Percentiles rank a stretch among this genome's conserved stretches.
phyloP scores from a whole-genome alignment of 2,797 vertebrate species.

The Argya squamiceps region DNA sequence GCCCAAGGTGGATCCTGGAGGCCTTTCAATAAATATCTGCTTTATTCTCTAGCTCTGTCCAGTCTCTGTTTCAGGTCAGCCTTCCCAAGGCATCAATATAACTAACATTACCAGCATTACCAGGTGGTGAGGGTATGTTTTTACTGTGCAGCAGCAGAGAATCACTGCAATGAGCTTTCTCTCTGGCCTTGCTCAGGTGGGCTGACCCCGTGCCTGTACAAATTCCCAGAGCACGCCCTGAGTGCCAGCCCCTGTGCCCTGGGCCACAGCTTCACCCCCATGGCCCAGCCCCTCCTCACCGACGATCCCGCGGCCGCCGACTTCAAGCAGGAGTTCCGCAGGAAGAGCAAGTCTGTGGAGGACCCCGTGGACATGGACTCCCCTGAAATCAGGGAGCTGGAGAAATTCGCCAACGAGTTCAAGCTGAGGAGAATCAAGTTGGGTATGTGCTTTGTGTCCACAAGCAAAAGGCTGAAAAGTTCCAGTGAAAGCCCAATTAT shows the following conservation, averaged over 20 bases:
- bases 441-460: conserved; percentile 74
- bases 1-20: too few relatives aligned
- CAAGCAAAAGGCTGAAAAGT: neutral
- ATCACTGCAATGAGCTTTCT: neutral
- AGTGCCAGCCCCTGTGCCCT: conserved; percentile 84
- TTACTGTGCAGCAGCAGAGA: neutral
- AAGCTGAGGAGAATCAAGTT: conserved; percentile 96
- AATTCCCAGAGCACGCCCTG: conserved; percentile 91
- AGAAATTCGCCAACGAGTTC: conserved; percentile 98
- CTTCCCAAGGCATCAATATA: too few relatives aligned
- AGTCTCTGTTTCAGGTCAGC: too few relatives aligned
- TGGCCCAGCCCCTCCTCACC: conserved; percentile 87
- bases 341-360: conserved; percentile 86
- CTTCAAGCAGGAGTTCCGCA: conserved; percentile 88
- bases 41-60: too few relatives aligned
- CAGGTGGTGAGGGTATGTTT: neutral
- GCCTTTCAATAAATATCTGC: too few relatives aligned
- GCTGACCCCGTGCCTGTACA: conserved; percentile 92
- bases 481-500: neutral
- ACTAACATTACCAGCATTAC: neutral
- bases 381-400: conserved; percentile 94
- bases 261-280: conserved; percentile 85
- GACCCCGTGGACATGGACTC: conserved; percentile 93
- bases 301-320: conserved; percentile 84
- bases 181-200: conserved; percentile 76